A percentile compares a stretch with the other conserved stretches of the same genome.
Evolutionary conservation across 2,797 vertebrate species (phyloP).

Genomic region (Peromyscus melanophrys): DNA sequence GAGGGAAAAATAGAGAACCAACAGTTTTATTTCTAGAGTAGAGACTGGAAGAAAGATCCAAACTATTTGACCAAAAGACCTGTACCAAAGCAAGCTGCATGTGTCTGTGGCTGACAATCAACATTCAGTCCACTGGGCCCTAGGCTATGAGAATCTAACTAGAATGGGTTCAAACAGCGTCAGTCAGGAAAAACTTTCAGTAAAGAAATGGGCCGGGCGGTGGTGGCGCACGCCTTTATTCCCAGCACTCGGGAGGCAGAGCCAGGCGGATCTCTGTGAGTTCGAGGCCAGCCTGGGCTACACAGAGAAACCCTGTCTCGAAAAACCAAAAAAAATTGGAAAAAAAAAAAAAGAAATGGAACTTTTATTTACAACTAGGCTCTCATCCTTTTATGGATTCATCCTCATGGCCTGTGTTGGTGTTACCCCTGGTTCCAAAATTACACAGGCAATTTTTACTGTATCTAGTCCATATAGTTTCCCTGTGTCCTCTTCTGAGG

Average conservation of each 20-base stretch:
- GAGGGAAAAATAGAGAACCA: background rate
- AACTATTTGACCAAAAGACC: background rate
- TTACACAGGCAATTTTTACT: background rate
- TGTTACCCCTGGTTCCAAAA: conserved; percentile 37
- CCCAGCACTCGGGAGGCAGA: too few relatives aligned
- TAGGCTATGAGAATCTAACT: background rate
- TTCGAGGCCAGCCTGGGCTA: too few relatives aligned
- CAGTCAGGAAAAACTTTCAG: background rate
- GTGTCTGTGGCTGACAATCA: background rate
- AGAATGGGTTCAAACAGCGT: background rate
- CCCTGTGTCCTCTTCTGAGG: background rate
- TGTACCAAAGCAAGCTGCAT: background rate
- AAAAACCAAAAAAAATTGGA: too few relatives aligned
- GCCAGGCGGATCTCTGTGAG: too few relatives aligned
- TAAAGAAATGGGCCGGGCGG: background rate
- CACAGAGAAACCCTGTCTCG: too few relatives aligned
- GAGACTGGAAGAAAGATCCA: background rate
- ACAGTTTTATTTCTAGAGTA: background rate
- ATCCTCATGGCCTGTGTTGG: background rate
- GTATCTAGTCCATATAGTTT: background rate
- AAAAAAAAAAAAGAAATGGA: background rate
- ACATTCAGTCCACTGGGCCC: background rate
- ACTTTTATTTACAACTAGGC: background rate
- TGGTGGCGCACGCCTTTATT: too few relatives aligned
- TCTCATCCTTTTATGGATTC: background rate